phyloP scores from a whole-genome alignment of 2,113 vertebrate genomes.

The Paradisaea rubra region DNA sequence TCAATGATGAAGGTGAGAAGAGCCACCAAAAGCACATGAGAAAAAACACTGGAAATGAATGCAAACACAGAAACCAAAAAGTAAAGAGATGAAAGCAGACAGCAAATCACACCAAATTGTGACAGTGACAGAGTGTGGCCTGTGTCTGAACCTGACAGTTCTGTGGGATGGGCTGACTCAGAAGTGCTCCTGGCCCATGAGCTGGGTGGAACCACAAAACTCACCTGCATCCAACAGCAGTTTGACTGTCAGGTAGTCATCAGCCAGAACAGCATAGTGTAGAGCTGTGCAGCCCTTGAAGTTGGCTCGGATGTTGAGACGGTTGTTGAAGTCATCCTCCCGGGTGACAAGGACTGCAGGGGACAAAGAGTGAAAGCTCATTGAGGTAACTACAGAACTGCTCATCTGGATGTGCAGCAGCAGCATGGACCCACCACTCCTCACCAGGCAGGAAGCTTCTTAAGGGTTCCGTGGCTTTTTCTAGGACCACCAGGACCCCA shows the following conservation, averaged over 20 bases:
- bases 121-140: fast-evolving
- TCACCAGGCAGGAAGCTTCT: not conserved
- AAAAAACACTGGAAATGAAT: not conserved
- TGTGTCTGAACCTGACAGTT: not conserved
- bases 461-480: not conserved
- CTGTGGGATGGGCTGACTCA: too few relatives aligned
- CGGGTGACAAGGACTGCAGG: slow-evolving; percentile 85
- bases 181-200: not conserved
- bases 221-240: slow-evolving; percentile 87
- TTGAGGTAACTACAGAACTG: not conserved
- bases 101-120: not conserved
- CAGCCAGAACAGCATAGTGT: slow-evolving; percentile 89
- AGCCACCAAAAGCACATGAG: not conserved
- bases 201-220: not conserved
- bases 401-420: fast-evolving
- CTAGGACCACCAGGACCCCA: fast-evolving
- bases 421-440: not conserved
- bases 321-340: slow-evolving; percentile 93
- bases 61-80: not conserved
- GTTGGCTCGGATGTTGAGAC: slow-evolving; percentile 87
- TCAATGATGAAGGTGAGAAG: not conserved
- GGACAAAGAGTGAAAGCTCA: not conserved
- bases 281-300: slow-evolving; percentile 91
- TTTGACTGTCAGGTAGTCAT: slow-evolving; percentile 75
- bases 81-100: not conserved